Percentiles rank a stretch among this genome's conserved stretches.
phyloP scores from a whole-genome alignment of 1,140 invertebrate genomes.

The Drosophila tropicalis region DNA sequence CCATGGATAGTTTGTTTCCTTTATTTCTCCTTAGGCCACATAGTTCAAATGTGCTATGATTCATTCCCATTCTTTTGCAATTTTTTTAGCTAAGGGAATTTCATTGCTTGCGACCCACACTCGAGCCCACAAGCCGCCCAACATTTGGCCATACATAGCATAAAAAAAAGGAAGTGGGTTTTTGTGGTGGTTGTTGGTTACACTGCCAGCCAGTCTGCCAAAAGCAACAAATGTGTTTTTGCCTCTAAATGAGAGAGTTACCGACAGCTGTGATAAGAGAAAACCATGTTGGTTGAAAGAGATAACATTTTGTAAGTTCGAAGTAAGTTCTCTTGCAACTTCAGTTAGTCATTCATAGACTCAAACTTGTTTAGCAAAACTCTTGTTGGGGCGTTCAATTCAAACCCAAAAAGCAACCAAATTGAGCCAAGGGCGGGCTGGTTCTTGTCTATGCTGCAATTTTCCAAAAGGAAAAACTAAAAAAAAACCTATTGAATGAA shows the following conservation, averaged over 20 bases:
- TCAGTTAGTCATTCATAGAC: conserved; percentile 18
- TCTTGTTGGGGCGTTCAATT: conserved; percentile 51
- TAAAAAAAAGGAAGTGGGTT: conserved; percentile 3
- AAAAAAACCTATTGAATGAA: conserved; percentile 58
- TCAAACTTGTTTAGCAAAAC: conserved; percentile 50
- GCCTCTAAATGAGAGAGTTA: neutral
- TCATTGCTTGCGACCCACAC: conserved; percentile 9
- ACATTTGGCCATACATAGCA: neutral
- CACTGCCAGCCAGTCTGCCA: conserved; percentile 39
- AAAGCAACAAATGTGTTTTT: conserved; percentile 70
- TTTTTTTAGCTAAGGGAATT: conserved; percentile 33
- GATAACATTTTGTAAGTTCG: conserved; percentile 34
- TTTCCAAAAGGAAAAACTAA: conserved; percentile 28
- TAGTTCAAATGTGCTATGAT: conserved; percentile 4
- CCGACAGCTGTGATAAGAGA: conserved; percentile 30
- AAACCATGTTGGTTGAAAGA: conserved; percentile 20
- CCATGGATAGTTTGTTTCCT: neutral
- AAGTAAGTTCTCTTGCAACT: conserved; percentile 44
- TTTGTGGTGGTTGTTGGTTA: conserved; percentile 20
- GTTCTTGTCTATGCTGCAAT: conserved; percentile 59
- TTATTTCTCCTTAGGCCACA: neutral
- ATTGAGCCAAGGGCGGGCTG: conserved; percentile 77
- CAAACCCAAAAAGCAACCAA: conserved; percentile 44
- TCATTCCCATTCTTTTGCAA: conserved; percentile 3
- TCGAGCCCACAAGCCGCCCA: conserved; percentile 19